phyloP scores from a whole-genome alignment of 1,140 invertebrate species.

The Brachionus manjavacas region DNA sequence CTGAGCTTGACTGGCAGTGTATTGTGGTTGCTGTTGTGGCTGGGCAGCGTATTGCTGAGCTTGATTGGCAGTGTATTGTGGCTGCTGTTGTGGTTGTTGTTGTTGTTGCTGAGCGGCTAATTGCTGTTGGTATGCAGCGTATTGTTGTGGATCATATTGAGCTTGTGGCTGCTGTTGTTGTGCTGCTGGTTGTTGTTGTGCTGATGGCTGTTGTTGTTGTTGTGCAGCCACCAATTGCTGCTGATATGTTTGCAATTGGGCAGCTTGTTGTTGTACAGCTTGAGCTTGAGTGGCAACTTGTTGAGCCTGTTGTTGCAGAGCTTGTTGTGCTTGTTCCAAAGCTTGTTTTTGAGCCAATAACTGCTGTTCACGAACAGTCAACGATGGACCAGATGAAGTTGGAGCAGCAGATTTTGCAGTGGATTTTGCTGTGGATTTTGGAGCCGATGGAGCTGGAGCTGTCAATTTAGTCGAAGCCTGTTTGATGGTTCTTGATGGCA shows the following conservation, averaged over 20 bases:
- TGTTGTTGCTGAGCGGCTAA: not conserved
- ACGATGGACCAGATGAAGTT: not conserved
- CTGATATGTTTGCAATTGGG: not conserved
- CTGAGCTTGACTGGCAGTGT: not conserved
- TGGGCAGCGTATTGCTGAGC: not conserved
- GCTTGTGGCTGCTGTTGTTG: not conserved
- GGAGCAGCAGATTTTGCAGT: not conserved
- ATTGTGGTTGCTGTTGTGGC: not conserved
- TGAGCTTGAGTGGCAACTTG: conserved; percentile 8
- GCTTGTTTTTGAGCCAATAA: conserved; percentile 13
- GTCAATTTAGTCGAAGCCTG: not conserved
- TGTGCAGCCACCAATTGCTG: not conserved
- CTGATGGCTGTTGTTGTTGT: not conserved
- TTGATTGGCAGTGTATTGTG: not conserved
- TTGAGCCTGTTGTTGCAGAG: conserved; percentile 8
- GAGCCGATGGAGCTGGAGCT: not conserved
- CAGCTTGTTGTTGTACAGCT: conserved; percentile 29
- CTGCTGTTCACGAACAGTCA: conserved; percentile 24
- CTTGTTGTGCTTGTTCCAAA: conserved; percentile 22
- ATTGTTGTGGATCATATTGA: conserved; percentile 9
- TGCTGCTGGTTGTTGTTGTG: not conserved
- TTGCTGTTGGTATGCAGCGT: conserved; percentile 12
- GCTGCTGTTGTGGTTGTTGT: not conserved
- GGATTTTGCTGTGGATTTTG: not conserved
- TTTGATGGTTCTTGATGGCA: conserved; percentile 16